Conservation (phyloP, 1,140 invertebrate genomes). For the Cydia splendana region DNA sequence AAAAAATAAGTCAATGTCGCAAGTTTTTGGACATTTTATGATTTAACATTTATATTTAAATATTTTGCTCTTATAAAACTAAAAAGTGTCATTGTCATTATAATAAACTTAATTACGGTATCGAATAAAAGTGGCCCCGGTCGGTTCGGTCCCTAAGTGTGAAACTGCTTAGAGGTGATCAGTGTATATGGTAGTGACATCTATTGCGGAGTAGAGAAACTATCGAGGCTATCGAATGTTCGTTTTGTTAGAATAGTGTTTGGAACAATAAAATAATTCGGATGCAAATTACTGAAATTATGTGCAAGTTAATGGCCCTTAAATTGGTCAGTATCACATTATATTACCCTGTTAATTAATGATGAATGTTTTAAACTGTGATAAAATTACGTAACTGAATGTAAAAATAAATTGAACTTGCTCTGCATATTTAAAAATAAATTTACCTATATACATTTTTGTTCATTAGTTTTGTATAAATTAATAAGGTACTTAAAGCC, state of each 20-base stretch:
- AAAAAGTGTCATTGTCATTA: constrained; percentile 28
- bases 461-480: no score
- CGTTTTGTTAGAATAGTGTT: background rate
- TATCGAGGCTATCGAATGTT: background rate
- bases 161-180: background rate
- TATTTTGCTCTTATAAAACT: constrained; percentile 18
- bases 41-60: constrained; percentile 32
- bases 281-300: background rate
- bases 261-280: background rate
- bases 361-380: no score
- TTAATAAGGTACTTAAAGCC: no score
- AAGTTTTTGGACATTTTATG: constrained; percentile 24
- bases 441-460: no score
- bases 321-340: background rate
- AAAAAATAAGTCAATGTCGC: constrained; percentile 22
- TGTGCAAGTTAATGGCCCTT: background rate
- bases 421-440: no score
- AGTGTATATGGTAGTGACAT: constrained; percentile 23
- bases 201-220: constrained; percentile 28
- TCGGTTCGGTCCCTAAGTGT: background rate
- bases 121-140: background rate
- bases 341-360: background rate
- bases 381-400: no score
- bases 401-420: no score
- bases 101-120: constrained; percentile 10